Percentiles rank a stretch among this genome's conserved stretches.
phyloP scores from a whole-genome alignment of 2,797 vertebrate species.

The Lacerta agilis region DNA sequence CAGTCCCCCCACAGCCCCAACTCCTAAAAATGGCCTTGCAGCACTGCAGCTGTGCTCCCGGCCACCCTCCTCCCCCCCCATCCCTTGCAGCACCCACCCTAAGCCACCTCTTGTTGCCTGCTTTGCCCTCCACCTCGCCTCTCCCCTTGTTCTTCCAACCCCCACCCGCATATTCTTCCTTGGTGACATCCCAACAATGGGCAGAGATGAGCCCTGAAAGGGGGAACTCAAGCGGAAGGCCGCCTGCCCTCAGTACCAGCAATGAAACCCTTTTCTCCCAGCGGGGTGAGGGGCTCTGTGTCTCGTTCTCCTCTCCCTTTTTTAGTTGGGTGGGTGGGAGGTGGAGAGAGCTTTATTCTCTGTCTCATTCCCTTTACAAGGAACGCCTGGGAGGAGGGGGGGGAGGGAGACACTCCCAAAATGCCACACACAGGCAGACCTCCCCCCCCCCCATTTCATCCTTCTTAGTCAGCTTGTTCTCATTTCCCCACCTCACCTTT shows the following conservation, averaged over 20 bases:
- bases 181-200: slow-evolving; percentile 76
- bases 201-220: slow-evolving; percentile 76
- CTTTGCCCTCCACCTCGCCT: slow-evolving; percentile 13
- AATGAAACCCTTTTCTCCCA: slow-evolving; percentile 60
- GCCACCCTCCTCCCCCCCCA: not conserved
- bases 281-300: slow-evolving; percentile 62
- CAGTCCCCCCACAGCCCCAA: not conserved
- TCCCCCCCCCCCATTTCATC: not conserved
- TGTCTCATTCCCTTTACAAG: slow-evolving; percentile 21
- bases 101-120: slow-evolving; percentile 2
- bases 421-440: slow-evolving; percentile 77
- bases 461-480: slow-evolving; percentile 32
- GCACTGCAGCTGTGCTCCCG: not conserved
- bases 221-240: slow-evolving; percentile 82
- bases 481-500: slow-evolving; percentile 36
- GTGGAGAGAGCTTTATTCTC: slow-evolving; percentile 34
- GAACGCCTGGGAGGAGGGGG: slow-evolving; percentile 40
- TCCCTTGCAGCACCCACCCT: not conserved
- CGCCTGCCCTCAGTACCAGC: slow-evolving; percentile 41
- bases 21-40: slow-evolving; percentile 8
- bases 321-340: not conserved
- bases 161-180: slow-evolving; percentile 65
- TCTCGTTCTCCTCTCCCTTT: slow-evolving; percentile 34
- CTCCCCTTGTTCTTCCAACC: slow-evolving; percentile 39
- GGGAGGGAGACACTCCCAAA: slow-evolving; percentile 59